Evolutionary conservation across 2,888 invertebrate species (phyloP), one percentile per base, ranked within the genome.

Genomic region (Drosophila anomalata): DNA sequence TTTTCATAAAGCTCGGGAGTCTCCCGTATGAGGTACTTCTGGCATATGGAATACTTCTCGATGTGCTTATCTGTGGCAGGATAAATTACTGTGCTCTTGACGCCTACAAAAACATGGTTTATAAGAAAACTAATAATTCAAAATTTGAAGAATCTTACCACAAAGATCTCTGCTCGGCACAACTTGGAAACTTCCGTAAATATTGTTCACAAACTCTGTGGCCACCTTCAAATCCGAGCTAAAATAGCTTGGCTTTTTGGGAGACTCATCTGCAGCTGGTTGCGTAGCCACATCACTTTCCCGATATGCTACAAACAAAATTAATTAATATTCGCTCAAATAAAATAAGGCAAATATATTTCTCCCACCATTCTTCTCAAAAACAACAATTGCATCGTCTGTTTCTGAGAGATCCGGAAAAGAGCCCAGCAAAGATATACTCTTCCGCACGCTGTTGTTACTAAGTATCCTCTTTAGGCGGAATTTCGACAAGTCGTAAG

Each of bases 61-160:
- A 99, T 95, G 86, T 99, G 98, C 89, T 97, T 97, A 58, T 96
- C 95, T 29, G 97, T 97, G 0, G 98, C 99, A 2, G 99, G 99
- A 91, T 96, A 96, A 73, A 99, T 96, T 26, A 99, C 93, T 8
- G 97, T 97, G 0, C 96, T 94, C 90, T 98, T 98, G 3, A 99
- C 93, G 79, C 94, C 97, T 97, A 91, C 20, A 2, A 55, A 22
- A 53, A 42, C 14, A 0, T 50, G 7, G 9, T 41, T 24, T 9
- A 17, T 47, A 22, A n/a, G 5, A 12, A 24, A 3, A 0, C 12
- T n/a, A 8, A n/a, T 2, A 2, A 14, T n/a, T 14, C 0, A 7
- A 11, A 12, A 12, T 0, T 12, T n/a, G 0, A n/a, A 8, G 7
- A 12, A 8, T 58, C 69, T 33, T 69, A 96, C 97, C 94, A 89